Base-by-base conservation (phyloP, 2,797 vertebrate species). In the Sitta carolinensis region DNA sequence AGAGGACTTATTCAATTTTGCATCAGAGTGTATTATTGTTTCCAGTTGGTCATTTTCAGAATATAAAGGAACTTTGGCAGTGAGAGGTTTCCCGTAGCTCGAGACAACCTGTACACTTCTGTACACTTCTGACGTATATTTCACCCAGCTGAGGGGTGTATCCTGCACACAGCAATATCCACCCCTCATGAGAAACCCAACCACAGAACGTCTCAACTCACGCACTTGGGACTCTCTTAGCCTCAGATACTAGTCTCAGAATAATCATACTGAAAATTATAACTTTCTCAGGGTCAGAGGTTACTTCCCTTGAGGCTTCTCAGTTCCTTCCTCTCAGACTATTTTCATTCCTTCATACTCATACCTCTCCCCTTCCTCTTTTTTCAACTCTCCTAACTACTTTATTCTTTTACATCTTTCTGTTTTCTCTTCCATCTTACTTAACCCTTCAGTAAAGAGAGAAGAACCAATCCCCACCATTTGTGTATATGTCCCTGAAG, bases 261-360 rank as follows among this genome's bases (percentile, higher is more conserved):
- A 86, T 40, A 91, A 91, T 84, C 92, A 92, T 84, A 92, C 52
- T 32, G 80, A 97, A 89, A 96, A 68, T 6, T 5, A 55, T 62
- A 90, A 59, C 69, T 87, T 93, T 82, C 84, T 95, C 29, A 26
- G 51, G 34, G 58, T 79, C 88, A 91, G 77, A 90, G 86, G 74
- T 92, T 84, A 73, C 63, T 92, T 93, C 82, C 94, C 91, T 76
- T 90, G 84, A 91, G 93, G 59, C 91, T 94, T 91, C 80, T 94
- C 70, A 84, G 83, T 95, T 96, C 57, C 77, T 92, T 87, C 80
- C 83, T 75, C 36, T 92, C 42, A 81, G 38, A 70, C 32, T n/a
- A 20, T 84, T 89, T 87, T 77, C 52, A 63, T 89, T 90, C 69
- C 30, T 38, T 80, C 50, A 77, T 29, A 67, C 11, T 54, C 48